phyloP scores from a whole-genome alignment of 2,113 vertebrate genomes.

The Columba livia region DNA sequence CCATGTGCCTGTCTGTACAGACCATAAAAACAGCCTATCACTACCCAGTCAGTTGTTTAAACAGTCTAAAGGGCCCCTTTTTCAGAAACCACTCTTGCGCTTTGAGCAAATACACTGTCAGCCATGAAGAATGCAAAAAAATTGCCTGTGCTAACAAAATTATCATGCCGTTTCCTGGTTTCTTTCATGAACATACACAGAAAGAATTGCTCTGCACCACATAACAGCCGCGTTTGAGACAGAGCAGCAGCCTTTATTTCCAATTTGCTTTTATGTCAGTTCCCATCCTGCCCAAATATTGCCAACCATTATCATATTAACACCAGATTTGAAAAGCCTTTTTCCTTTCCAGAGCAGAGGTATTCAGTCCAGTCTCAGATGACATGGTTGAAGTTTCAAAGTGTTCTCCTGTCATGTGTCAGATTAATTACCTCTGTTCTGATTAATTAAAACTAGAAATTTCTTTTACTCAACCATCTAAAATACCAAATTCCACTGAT shows the following conservation, averaged over 20 bases:
- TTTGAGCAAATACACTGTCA: neutral
- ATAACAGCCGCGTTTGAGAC: neutral
- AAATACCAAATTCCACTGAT: slow-evolving; percentile 32
- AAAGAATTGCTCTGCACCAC: neutral
- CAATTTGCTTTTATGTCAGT: slow-evolving; percentile 13
- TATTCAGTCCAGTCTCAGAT: neutral
- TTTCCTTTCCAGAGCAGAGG: neutral
- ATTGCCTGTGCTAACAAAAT: neutral
- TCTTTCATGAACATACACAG: neutral
- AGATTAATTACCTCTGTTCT: slow-evolving; percentile 17
- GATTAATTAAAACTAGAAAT: slow-evolving; percentile 34
- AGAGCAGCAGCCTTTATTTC: neutral
- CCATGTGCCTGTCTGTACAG: neutral
- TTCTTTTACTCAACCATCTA: slow-evolving; percentile 32
- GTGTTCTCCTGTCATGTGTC: neutral
- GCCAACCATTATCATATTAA: neutral
- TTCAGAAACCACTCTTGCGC: neutral
- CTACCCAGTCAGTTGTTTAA: neutral
- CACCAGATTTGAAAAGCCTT: neutral
- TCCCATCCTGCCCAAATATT: neutral
- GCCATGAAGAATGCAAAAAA: neutral
- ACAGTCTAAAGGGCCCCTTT: neutral
- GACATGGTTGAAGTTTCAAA: neutral
- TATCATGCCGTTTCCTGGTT: neutral
- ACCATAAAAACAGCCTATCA: neutral